Conservation (phyloP, 2,113 vertebrate genomes). For the Fulmarus glacialis region DNA sequence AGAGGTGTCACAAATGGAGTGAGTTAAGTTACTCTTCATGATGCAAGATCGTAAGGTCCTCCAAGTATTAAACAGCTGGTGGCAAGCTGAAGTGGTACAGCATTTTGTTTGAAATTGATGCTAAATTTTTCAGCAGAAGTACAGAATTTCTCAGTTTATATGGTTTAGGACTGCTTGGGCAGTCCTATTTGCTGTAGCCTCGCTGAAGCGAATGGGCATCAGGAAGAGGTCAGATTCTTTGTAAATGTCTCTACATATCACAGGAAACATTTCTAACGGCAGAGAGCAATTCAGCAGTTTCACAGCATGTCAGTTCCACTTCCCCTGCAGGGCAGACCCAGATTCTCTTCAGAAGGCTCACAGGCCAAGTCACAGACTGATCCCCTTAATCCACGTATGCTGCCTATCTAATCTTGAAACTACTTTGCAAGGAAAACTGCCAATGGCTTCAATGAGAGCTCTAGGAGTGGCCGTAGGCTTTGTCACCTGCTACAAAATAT, state of each 20-base stretch:
- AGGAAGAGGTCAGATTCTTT: not conserved
- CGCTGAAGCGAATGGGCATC: accelerated
- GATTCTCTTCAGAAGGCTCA: not conserved
- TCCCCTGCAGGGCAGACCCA: not conserved
- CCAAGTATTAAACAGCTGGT: not conserved
- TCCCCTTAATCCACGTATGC: not conserved
- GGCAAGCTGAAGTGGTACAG: not conserved
- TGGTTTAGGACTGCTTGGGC: not conserved
- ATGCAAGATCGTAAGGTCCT: not conserved
- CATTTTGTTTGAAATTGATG: not conserved
- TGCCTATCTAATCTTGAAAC: not conserved
- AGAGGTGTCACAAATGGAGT: not conserved
- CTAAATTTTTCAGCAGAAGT: not conserved
- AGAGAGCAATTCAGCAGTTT: not conserved
- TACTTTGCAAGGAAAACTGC: not conserved
- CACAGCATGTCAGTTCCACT: not conserved
- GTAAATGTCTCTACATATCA: not conserved
- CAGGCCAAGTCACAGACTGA: not conserved
- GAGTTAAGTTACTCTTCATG: not conserved
- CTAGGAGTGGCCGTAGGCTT: not conserved
- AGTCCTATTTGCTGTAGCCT: not conserved
- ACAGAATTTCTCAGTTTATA: not conserved
- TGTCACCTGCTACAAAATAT: not conserved
- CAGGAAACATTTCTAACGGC: accelerated
- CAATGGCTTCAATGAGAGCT: not conserved